Percentiles rank a stretch among this genome's conserved stretches.
Conservation (phyloP, 2,797 vertebrate species). For the Chloroceryle amazona region DNA sequence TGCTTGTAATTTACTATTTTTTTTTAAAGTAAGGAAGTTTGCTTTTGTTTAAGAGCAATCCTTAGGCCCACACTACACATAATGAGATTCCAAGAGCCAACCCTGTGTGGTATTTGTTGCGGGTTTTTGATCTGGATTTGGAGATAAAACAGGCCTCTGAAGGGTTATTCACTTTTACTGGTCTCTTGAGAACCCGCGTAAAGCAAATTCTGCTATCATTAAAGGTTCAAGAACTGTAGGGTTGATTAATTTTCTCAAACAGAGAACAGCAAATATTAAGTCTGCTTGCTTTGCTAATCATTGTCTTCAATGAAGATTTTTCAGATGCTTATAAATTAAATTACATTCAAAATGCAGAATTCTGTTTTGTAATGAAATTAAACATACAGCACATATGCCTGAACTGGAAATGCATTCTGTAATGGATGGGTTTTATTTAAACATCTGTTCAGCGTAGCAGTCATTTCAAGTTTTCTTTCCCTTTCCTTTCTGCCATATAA, state of each 20-base stretch:
- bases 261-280: neutral
- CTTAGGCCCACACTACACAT: neutral
- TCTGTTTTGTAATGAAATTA: conserved; percentile 15
- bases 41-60: neutral
- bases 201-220: conserved; percentile 5
- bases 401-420: conserved; percentile 17
- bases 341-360: neutral
- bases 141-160: neutral
- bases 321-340: neutral
- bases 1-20: neutral
- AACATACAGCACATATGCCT: neutral
- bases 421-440: neutral
- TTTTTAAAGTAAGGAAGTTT: neutral
- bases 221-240: neutral
- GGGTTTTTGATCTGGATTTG: neutral
- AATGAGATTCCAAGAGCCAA: neutral
- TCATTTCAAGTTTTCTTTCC: neutral
- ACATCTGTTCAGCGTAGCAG: neutral
- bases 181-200: neutral
- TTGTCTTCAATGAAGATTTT: neutral
- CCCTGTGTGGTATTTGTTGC: neutral
- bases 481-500: conserved; percentile 14
- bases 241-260: conserved; percentile 22
- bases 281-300: neutral
- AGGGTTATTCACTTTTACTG: neutral